Evolutionary conservation across 2,888 invertebrate species (phyloP).

Genomic region (Mycogona germanica): DNA sequence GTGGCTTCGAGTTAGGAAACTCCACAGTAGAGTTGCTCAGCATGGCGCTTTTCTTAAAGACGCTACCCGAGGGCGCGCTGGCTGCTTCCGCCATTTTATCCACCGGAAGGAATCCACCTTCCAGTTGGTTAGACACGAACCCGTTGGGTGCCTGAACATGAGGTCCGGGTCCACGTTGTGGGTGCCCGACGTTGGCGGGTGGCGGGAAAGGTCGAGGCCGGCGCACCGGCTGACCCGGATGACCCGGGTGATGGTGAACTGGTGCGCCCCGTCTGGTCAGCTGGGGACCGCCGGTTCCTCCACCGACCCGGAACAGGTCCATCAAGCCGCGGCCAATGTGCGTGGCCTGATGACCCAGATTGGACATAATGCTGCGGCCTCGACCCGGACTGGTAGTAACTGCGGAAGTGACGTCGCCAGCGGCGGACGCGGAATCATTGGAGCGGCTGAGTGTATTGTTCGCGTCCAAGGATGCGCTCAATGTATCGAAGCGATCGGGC

Average conservation of each 20-base stretch:
- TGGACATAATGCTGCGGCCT: slow-evolving; percentile 12
- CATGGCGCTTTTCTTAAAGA: too few species aligned
- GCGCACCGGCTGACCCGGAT: slow-evolving; percentile 1
- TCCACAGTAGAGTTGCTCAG: slow-evolving; percentile 4
- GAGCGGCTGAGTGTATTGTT: too few species aligned
- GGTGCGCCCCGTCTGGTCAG: neutral
- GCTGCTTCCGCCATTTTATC: neutral
- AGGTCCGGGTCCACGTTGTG: neutral
- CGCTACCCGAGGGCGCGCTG: neutral
- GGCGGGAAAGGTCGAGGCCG: neutral
- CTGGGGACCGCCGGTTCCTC: neutral
- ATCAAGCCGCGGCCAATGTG: slow-evolving; percentile 12
- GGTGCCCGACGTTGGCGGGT: neutral
- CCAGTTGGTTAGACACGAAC: too few species aligned
- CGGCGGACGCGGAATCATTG: too few species aligned
- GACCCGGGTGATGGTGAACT: neutral
- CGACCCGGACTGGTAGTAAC: too few species aligned
- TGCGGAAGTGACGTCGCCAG: too few species aligned
- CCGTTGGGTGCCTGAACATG: too few species aligned
- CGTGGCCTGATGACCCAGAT: slow-evolving; percentile 9
- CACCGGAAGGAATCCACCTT: slow-evolving; percentile 11
- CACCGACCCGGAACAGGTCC: slow-evolving; percentile 11
- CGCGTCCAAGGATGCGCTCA: too few species aligned
- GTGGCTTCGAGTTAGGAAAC: slow-evolving; percentile 5
- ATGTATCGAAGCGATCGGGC: too few species aligned